Base-by-base conservation (phyloP, 2,797 vertebrate genomes). In the Numenius phaeopus region DNA sequence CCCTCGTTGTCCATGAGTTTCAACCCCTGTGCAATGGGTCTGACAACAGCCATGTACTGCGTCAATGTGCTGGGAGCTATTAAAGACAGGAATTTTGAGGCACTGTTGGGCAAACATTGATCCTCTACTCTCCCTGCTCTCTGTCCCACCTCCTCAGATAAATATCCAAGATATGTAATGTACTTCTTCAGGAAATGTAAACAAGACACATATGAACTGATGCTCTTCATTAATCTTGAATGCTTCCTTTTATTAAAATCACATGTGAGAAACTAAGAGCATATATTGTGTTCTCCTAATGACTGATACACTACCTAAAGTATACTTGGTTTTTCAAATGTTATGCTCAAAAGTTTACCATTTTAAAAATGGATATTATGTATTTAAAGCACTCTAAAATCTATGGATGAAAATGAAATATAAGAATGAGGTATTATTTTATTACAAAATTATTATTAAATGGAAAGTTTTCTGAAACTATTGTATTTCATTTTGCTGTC, bases 381-480 rank as follows among this genome's bases (percentile, higher is more conserved):
- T 44, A 64, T 66, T 81, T 81, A 57, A 93, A 94, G n/a, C 15
- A 50, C 20, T 67, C 29, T 67, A 58, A 92, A 62, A 69, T 66
- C 42, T 87, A 40, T 50, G 30, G 18, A 70, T 30, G 7, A 92
- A 94, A 82, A 83, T 17, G 0, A 30, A 65, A 47, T 67, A 46
- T 20, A 89, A 62, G 26, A 80, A 70, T 9, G 15, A 82, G 4
- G 6, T 32, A 26, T 76, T 72, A 30, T 32, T 83, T 88, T 78
- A 44, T 57, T 76, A 57, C 4, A 65, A 57, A 54, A 55, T 67
- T 39, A 65, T 55, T 62, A 77, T 93, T 96, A 80, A 93, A 83
- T 76, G 65, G 54, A 55, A 52, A 57, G 69, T 80, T 97, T 97
- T 95, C 85, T 72, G 78, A 94, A 97, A 94, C 49, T 75, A 90